Evolutionary conservation across 2,797 vertebrate genomes (phyloP).

Genomic region (Darevskia nairensis): DNA sequence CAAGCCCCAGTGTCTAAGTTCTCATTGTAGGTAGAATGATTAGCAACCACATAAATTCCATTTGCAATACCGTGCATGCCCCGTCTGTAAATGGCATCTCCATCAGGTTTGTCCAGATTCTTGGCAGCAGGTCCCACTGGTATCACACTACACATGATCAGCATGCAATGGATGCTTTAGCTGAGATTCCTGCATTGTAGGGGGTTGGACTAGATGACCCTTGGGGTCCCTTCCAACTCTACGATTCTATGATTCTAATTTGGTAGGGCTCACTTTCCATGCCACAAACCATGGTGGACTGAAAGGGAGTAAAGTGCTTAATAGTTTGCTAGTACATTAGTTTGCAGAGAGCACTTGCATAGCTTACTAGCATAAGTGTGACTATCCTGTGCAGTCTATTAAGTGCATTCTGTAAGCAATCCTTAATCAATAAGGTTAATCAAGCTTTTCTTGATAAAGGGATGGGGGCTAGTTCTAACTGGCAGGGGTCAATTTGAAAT

Average conservation of each 20-base stretch:
- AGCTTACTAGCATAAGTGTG: neutral
- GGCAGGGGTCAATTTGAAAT: neutral
- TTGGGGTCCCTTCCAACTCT: too few relatives aligned
- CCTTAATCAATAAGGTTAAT: neutral
- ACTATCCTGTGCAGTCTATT: neutral
- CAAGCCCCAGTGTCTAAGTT: constrained; percentile 40
- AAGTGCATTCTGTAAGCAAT: neutral
- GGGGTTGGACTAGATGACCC: too few relatives aligned
- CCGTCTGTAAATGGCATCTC: too few relatives aligned
- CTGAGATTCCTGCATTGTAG: too few relatives aligned
- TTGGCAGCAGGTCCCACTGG: neutral
- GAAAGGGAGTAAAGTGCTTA: neutral
- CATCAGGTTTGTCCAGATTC: neutral
- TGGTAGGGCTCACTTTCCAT: neutral
- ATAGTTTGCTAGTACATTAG: neutral
- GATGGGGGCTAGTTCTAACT: neutral
- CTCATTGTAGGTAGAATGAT: neutral
- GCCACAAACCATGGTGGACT: neutral
- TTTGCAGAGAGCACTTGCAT: neutral
- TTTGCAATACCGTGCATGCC: neutral
- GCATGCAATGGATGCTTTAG: neutral
- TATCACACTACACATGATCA: neutral
- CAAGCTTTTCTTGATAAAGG: neutral
- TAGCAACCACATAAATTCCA: neutral
- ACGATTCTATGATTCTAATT: too few relatives aligned